phyloP scores from a whole-genome alignment of 2,797 vertebrate genomes.

The Hydrocynus forskahlii region DNA sequence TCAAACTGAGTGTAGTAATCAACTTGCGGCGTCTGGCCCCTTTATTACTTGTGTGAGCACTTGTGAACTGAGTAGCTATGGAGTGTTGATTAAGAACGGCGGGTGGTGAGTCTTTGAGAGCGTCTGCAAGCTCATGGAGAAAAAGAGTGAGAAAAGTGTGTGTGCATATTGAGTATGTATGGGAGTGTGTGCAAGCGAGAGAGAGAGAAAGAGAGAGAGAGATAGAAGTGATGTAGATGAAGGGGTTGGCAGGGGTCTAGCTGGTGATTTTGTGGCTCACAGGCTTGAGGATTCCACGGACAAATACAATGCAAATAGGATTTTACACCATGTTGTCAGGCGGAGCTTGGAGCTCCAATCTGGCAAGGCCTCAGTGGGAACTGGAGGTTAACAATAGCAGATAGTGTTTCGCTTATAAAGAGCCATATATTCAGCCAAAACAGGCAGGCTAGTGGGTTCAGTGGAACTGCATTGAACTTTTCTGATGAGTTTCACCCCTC shows the following conservation, averaged over 20 bases:
- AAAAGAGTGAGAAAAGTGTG: slow-evolving; percentile 22
- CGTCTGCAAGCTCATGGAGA: slow-evolving; percentile 37
- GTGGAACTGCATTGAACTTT: slow-evolving; percentile 74
- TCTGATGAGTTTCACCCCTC: slow-evolving; percentile 51
- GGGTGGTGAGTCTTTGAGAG: slow-evolving; percentile 47
- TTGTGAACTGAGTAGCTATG: slow-evolving; percentile 46
- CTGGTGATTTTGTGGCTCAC: slow-evolving; percentile 49
- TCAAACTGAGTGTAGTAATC: slow-evolving; percentile 39
- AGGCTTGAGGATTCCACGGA: slow-evolving; percentile 56
- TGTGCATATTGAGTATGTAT: slow-evolving; percentile 14
- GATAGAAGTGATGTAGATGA: slow-evolving; percentile 49
- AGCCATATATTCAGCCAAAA: slow-evolving; percentile 65
- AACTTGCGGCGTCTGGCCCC: slow-evolving; percentile 28
- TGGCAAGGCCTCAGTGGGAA: slow-evolving; percentile 63
- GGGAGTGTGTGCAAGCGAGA: slow-evolving; percentile 18
- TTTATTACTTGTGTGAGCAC: slow-evolving; percentile 54
- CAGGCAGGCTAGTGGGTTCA: slow-evolving; percentile 75
- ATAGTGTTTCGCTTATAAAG: slow-evolving; percentile 59
- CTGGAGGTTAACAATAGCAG: slow-evolving; percentile 61
- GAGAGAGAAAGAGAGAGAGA: background rate
- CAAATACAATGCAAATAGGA: slow-evolving; percentile 68
- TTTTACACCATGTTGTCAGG: slow-evolving; percentile 66
- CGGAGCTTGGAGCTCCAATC: slow-evolving; percentile 56
- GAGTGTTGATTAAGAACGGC: slow-evolving; percentile 58
- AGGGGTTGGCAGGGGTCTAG: slow-evolving; percentile 48